phyloP scores from a whole-genome alignment of 2,888 invertebrate species.

The Diachrysia chrysitis region DNA sequence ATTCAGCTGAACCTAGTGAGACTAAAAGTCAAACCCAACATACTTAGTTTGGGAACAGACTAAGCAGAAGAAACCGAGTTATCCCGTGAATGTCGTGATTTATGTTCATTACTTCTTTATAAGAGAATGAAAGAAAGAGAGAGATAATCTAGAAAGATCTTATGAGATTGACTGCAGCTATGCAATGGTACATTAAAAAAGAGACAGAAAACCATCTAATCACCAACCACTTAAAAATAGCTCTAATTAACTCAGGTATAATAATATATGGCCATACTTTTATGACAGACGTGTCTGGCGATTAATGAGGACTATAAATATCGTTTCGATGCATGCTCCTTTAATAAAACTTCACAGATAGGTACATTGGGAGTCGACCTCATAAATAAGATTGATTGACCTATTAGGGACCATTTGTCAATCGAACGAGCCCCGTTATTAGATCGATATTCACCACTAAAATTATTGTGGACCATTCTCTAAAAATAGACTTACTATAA shows the following conservation, averaged over 20 bases:
- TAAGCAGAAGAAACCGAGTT: no score
- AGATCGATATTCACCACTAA: conserved; percentile 39
- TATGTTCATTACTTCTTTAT: no score
- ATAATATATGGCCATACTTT: not conserved
- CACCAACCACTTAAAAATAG: not conserved
- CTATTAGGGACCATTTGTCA: conserved; percentile 61
- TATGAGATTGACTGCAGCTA: no score
- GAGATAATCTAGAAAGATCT: no score
- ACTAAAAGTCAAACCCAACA: no score
- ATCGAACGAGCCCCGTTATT: conserved; percentile 35
- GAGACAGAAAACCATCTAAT: no score
- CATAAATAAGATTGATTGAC: conserved; percentile 62
- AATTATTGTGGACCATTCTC: not conserved
- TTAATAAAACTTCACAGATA: conserved; percentile 24
- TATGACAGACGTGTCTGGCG: not conserved
- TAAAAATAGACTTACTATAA: no score
- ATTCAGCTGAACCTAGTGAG: no score
- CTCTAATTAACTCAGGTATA: not conserved
- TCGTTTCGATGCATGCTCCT: conserved; percentile 19
- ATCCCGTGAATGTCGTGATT: no score
- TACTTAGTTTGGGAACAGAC: no score
- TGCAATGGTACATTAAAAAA: no score
- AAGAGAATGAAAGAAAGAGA: no score
- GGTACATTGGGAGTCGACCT: conserved; percentile 53
- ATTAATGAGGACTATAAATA: conserved; percentile 21